Evolutionary conservation across 2,888 invertebrate genomes (phyloP).

Genomic region (Gymnosoma rotundatum): DNA sequence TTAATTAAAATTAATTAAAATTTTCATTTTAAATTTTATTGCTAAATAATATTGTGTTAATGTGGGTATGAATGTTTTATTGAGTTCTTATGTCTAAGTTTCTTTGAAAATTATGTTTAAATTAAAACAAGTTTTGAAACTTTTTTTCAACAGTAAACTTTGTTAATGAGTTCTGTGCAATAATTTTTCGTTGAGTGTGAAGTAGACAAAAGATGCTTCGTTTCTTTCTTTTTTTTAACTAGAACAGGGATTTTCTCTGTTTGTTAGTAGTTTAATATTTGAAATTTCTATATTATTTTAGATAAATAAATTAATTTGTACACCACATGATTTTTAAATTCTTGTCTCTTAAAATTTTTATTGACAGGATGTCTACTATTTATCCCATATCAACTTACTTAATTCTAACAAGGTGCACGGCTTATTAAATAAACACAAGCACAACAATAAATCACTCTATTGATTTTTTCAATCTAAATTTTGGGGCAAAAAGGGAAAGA

Average conservation of each 20-base stretch:
- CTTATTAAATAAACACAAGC: no score
- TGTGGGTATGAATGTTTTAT: neutral
- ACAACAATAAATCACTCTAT: no score
- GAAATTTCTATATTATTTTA: no score
- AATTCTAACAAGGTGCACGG: no score
- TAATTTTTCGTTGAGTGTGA: slow-evolving; percentile 17
- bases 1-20: slow-evolving; percentile 46
- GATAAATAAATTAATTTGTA: no score
- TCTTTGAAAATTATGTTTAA: slow-evolving; percentile 28
- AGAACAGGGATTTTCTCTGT: slow-evolving; percentile 8
- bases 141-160: neutral
- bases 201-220: neutral
- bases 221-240: neutral
- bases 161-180: slow-evolving; percentile 15
- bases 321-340: no score
- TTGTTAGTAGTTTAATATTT: no score
- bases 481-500: no score
- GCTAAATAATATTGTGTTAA: neutral
- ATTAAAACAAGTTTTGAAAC: slow-evolving; percentile 17
- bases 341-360: neutral
- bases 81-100: slow-evolving; percentile 36
- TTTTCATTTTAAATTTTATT: slow-evolving; percentile 15
- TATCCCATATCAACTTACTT: no score
- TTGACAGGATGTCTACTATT: no score
- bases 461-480: no score